Conservation (phyloP, 1,140 invertebrate species). For the Condylostylus longicornis region DNA sequence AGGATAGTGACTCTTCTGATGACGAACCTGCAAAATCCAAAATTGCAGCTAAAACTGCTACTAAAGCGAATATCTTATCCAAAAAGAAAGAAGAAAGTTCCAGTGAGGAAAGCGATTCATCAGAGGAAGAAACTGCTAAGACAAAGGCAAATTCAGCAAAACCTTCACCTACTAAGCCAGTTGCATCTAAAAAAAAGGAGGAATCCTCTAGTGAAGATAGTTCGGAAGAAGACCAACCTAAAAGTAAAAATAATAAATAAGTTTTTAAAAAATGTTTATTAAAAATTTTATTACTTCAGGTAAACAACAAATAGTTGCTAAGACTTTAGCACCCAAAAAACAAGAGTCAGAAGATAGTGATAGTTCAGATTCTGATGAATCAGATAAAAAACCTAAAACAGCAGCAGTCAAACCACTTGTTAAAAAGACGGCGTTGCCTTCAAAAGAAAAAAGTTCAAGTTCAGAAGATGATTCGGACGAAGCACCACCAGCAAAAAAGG, state of each 20-base stretch:
- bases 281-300: too few species aligned
- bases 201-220: slow-evolving; percentile 23
- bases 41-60: slow-evolving; percentile 9
- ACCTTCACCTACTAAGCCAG: slow-evolving; percentile 1
- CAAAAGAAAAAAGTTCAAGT: slow-evolving; percentile 15
- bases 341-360: neutral
- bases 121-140: slow-evolving; percentile 9
- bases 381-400: slow-evolving; percentile 14
- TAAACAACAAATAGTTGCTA: too few species aligned
- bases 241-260: too few species aligned
- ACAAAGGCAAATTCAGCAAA: too few species aligned
- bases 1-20: slow-evolving; percentile 21
- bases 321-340: too few species aligned
- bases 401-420: slow-evolving; percentile 11
- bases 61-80: slow-evolving; percentile 7
- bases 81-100: slow-evolving; percentile 13
- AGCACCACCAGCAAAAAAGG: slow-evolving; percentile 10
- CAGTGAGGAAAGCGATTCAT: neutral
- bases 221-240: slow-evolving; percentile 17
- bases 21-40: slow-evolving; percentile 13
- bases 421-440: too few species aligned
- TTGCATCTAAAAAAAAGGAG: slow-evolving; percentile 8
- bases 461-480: slow-evolving; percentile 16
- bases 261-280: too few species aligned
- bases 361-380: slow-evolving; percentile 12